Base-by-base conservation (phyloP, 2,888 invertebrate genomes). In the Drosophila merina region DNA sequence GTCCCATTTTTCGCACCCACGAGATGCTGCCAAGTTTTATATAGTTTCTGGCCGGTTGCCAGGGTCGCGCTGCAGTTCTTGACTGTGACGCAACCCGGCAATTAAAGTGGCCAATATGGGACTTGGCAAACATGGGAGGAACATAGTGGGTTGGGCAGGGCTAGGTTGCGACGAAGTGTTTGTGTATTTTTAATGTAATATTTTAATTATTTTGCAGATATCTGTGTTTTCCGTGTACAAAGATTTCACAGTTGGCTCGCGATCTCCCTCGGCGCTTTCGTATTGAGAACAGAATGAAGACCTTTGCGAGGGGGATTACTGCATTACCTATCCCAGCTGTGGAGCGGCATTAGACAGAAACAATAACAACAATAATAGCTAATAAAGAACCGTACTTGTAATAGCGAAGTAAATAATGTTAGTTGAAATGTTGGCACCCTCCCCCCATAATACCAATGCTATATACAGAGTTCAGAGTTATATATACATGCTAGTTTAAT, bases 201-300 rank as follows among this genome's bases (percentile, higher is more conserved):
- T 75, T 83, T 77, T 31, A 51, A 70, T 75, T 73, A 59, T 54
- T 51, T 72, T 66, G 81, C 94, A 97, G 97, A 96, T 97, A 83
- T 96, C 96, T 86, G 97, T 97, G 69, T 97, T 97, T 92, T 97
- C 97, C 60, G 97, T 97, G 91, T 97, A 97, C 92, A 97, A 97
- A 93, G 97, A 97, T 93, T 97, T 97, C 92, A 96, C 96, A 72
- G 96, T 96, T 85, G 96, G 96, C 82, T 96, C 95, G 87, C 95
- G 95, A 91, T 95, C 95, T 86, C 93, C 95, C 78, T 96, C 95
- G 76, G 94, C 95, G 89, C 92, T 94, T 88, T 93, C 94, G 72
- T 94, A 94, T 91, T 94, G 90, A 92, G 56, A 42, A n/a, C 31
- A 20, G 38, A 25, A 20, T 20, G 20, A 33, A 33, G 57, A 48